Conservation (phyloP, 2,888 invertebrate genomes). For the Tinea semifulvella region DNA sequence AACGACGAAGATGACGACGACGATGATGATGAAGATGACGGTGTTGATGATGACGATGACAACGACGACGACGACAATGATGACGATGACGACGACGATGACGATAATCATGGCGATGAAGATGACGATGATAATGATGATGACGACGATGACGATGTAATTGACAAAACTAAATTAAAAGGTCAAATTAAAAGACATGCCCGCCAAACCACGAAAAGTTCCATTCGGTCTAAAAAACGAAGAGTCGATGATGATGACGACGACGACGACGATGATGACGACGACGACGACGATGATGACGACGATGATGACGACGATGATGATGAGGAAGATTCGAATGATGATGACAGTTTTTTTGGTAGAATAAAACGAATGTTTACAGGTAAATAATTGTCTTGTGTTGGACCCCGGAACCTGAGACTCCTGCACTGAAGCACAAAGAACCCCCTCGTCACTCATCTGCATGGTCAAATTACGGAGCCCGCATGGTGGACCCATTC, state of each 20-base stretch:
- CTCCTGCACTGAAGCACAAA: slow-evolving; percentile 47
- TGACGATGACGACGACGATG: slow-evolving; percentile 36
- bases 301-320: slow-evolving; percentile 56
- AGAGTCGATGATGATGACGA: slow-evolving; percentile 44
- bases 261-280: slow-evolving; percentile 39
- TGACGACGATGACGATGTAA: slow-evolving; percentile 50
- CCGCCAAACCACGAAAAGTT: slow-evolving; percentile 33
- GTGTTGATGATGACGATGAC: slow-evolving; percentile 37
- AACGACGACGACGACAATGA: slow-evolving; percentile 53
- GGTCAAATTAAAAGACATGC: slow-evolving; percentile 38
- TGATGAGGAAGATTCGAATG: slow-evolving; percentile 49
- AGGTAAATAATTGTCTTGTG: slow-evolving; percentile 57
- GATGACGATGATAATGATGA: slow-evolving; percentile 55
- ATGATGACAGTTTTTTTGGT: slow-evolving; percentile 59
- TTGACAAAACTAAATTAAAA: slow-evolving; percentile 36
- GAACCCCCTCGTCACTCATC: slow-evolving; percentile 43
- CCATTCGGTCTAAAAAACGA: slow-evolving; percentile 23
- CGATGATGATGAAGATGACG: slow-evolving; percentile 40
- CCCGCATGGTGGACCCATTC: slow-evolving; percentile 50
- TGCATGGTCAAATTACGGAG: slow-evolving; percentile 53
- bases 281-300: slow-evolving; percentile 42
- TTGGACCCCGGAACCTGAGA: slow-evolving; percentile 40
- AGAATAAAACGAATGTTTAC: slow-evolving; percentile 61
- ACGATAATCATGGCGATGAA: slow-evolving; percentile 37
- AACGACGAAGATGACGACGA: slow-evolving; percentile 40